phyloP scores from a whole-genome alignment of 2,113 vertebrate species.

The Grus americana region DNA sequence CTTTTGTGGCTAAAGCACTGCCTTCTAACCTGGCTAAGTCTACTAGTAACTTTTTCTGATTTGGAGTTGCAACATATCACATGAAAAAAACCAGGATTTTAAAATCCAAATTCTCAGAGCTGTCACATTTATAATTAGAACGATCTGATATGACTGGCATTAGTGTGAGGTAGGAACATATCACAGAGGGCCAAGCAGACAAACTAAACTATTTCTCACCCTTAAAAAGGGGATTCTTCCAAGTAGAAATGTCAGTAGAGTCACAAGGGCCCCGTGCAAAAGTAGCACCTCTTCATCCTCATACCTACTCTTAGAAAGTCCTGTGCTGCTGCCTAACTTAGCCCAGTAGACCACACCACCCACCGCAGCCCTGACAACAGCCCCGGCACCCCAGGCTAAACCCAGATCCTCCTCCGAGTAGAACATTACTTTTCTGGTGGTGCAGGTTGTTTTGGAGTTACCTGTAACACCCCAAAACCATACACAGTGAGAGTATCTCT shows the following conservation, averaged over 20 bases:
- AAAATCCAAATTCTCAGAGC: slow-evolving; percentile 51
- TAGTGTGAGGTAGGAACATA: slow-evolving; percentile 55
- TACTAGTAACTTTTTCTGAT: slow-evolving; percentile 40
- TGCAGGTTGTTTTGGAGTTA: neutral
- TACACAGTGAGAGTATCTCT: slow-evolving; percentile 6
- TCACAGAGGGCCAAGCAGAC: slow-evolving; percentile 55
- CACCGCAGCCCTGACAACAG: neutral
- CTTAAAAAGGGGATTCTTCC: slow-evolving; percentile 64
- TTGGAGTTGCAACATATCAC: neutral
- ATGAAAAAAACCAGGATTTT: slow-evolving; percentile 17
- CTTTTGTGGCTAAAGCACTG: slow-evolving; percentile 46
- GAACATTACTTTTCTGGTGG: neutral
- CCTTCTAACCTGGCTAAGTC: slow-evolving; percentile 43
- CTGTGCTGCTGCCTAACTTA: neutral
- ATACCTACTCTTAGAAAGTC: slow-evolving; percentile 11
- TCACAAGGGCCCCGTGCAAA: slow-evolving; percentile 60
- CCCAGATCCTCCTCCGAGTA: neutral
- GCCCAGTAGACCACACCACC: neutral
- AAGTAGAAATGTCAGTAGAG: slow-evolving; percentile 66
- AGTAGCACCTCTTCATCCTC: slow-evolving; percentile 46
- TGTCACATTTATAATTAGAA: slow-evolving; percentile 58
- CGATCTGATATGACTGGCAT: slow-evolving; percentile 22
- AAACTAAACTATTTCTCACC: slow-evolving; percentile 65
- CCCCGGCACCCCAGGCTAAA: neutral
- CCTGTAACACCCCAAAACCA: neutral